phyloP scores from a whole-genome alignment of 1,140 invertebrate genomes.

The Vollenhovia emeryi region DNA sequence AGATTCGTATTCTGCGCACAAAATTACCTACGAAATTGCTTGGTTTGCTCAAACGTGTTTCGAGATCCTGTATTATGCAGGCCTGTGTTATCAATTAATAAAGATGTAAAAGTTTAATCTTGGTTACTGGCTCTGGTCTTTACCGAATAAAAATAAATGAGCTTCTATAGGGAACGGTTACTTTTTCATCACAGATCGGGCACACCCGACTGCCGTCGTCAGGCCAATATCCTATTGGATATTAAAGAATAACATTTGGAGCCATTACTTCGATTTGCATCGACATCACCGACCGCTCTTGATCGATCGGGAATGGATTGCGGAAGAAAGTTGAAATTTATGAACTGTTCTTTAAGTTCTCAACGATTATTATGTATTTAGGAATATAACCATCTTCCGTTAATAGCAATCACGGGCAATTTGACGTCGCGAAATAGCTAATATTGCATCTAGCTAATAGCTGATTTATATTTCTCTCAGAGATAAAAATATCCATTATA shows the following conservation, averaged over 20 bases:
- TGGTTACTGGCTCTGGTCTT: no score
- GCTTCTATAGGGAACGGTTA: constrained; percentile 6
- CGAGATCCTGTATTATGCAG: no score
- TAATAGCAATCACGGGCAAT: not conserved
- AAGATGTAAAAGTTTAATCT: constrained; percentile 77
- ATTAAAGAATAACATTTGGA: constrained; percentile 76
- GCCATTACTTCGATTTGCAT: constrained; percentile 63
- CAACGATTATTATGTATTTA: not conserved
- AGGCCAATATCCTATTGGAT: constrained; percentile 70
- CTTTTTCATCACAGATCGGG: constrained; percentile 59
- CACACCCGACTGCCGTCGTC: not conserved
- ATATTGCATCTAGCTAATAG: not conserved
- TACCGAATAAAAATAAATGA: constrained; percentile 40
- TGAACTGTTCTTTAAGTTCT: not conserved
- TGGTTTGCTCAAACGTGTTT: no score
- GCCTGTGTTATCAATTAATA: no score
- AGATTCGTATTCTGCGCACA: no score
- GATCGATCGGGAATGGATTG: constrained; percentile 12
- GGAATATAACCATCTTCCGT: not conserved
- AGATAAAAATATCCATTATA: not conserved
- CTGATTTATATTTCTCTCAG: not conserved
- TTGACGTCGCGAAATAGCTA: not conserved
- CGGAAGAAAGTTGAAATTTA: not conserved
- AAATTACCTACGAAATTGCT: no score
- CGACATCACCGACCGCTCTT: not conserved